Base-by-base conservation (phyloP, 2,797 vertebrate genomes). In the Cryptoblepharus egeriae region DNA sequence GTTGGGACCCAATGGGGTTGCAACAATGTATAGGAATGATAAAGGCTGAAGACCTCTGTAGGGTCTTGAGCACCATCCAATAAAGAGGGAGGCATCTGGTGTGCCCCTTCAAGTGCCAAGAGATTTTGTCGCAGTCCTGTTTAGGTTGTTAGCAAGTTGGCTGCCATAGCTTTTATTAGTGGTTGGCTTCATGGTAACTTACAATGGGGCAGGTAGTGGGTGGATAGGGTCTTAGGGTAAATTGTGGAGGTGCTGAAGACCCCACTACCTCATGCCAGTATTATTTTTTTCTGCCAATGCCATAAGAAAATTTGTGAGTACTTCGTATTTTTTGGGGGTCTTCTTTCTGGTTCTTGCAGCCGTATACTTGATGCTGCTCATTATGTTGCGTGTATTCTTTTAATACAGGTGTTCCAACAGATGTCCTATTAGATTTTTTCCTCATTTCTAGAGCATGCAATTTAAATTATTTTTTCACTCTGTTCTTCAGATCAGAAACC, bases 401-500 rank as follows among this genome's bases (percentile, higher is more conserved):
- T 55, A 63, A 45, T 76, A 28, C 45, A 9, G 10, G 8, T 64
- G 39, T 64, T 12, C 18, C 35, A 13, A 1, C 37, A 22, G 55
- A 26, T 20, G 22, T 32, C n/a, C 20, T 69, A 10, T 70, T 42
- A 20, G 32, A 15, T 52, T 78, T 16, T 5, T 7, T n/a, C 67
- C 35, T 26, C 18, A 13, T 80, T 32, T 70, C n/a, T 80, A 18
- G 15, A n/a, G 16, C 28, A 6, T 6, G 20, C 18, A 30, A 13
- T 4, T 72, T 49, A 26, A 24, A 32, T 82, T 1, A 37, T 30
- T 83, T 77, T 80, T 80, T 20, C 37, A n/a, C 5, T 22, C 8
- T 73, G 0, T 87, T 75, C 90, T 94, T 84, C 94, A 99, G 98
- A 92, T 96, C 94, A 77, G 97, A 97, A 88, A 96, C 95, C 5